Evolutionary conservation across 2,113 vertebrate species (phyloP).

Genomic region (Gymnogyps californianus): DNA sequence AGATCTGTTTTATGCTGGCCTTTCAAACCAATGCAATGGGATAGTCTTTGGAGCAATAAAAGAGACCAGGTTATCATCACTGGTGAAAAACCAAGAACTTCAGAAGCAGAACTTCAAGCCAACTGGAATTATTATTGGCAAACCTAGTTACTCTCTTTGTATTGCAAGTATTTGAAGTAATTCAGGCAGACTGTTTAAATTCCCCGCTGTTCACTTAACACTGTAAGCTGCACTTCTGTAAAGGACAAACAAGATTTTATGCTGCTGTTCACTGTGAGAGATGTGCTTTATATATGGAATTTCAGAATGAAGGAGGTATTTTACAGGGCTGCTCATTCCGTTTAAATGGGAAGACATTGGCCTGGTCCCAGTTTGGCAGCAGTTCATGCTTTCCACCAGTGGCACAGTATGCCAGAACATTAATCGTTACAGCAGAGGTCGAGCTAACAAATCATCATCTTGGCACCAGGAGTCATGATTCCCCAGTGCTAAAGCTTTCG

Average conservation of each 20-base stretch:
- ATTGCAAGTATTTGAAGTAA: neutral
- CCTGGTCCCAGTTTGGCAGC: neutral
- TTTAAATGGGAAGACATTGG: neutral
- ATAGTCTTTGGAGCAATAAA: neutral
- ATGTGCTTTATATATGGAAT: neutral
- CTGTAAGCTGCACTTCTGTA: neutral
- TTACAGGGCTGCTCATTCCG: neutral
- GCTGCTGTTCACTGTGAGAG: neutral
- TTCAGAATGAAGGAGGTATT: neutral
- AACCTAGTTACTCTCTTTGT: neutral
- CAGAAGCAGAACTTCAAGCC: neutral
- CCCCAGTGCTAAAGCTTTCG: neutral
- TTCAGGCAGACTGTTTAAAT: neutral
- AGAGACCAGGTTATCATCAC: neutral
- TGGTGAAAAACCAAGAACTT: neutral
- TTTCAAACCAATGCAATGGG: neutral
- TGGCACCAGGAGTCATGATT: slow-evolving; percentile 24
- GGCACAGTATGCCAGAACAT: neutral
- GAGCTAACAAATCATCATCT: slow-evolving; percentile 42
- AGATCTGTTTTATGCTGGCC: neutral
- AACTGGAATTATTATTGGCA: neutral
- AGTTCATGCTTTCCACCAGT: neutral
- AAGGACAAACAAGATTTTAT: neutral
- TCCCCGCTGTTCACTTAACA: neutral
- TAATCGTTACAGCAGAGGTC: neutral